A percentile compares a stretch with the other conserved stretches of the same genome.
Conservation (phyloP, 1,140 invertebrate species). For the Trichonephila clavipes region DNA sequence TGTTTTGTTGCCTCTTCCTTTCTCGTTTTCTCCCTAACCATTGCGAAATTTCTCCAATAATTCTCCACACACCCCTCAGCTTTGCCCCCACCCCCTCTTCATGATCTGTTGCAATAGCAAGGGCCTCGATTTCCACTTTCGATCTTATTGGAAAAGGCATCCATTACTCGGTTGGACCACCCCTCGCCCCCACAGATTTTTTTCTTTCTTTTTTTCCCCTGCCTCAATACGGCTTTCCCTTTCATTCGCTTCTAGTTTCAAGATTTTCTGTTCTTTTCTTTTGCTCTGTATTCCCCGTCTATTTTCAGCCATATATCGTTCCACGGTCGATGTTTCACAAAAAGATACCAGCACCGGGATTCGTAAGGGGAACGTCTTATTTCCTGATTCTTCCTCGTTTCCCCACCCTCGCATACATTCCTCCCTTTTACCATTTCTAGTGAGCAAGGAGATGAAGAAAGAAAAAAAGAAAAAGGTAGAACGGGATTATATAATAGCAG, state of each 20-base stretch:
- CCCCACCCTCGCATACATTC: neutral
- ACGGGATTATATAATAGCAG: slow-evolving; percentile 67
- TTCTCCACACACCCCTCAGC: neutral
- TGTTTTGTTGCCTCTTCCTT: slow-evolving; percentile 24
- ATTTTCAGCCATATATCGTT: slow-evolving; percentile 59
- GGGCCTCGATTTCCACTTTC: slow-evolving; percentile 62
- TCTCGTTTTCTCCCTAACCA: neutral
- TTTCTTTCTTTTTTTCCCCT: neutral
- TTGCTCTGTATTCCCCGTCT: neutral
- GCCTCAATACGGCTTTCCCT: slow-evolving; percentile 8
- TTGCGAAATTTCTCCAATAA: slow-evolving; percentile 58
- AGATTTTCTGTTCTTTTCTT: slow-evolving; percentile 18
- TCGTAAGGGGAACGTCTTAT: slow-evolving; percentile 47
- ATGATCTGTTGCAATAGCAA: slow-evolving; percentile 69
- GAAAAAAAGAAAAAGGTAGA: neutral
- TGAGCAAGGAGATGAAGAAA: neutral
- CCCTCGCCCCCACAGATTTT: neutral
- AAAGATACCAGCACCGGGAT: slow-evolving; percentile 40
- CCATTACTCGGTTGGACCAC: slow-evolving; percentile 50
- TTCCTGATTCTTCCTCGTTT: neutral
- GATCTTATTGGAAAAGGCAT: slow-evolving; percentile 72
- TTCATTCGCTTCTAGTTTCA: slow-evolving; percentile 47
- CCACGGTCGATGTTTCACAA: slow-evolving; percentile 50
- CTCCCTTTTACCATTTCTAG: neutral
- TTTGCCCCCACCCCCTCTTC: neutral